Evolutionary conservation across 2,113 vertebrate species (phyloP), one percentile per base, ranked within the genome.

Genomic region (Sterna hirundo): DNA sequence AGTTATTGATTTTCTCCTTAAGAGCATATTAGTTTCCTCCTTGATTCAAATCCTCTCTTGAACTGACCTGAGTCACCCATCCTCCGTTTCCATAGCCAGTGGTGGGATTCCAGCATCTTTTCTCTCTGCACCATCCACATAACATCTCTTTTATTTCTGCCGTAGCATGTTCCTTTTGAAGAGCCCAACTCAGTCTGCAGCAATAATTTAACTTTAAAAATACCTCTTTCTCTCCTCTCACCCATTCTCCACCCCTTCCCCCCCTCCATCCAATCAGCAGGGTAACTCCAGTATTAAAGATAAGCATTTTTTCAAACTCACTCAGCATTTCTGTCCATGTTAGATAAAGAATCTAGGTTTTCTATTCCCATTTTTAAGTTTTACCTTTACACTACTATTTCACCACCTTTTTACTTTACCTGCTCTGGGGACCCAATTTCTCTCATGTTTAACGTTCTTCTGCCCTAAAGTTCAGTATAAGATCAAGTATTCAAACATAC

Each of bases 41-140:
- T 94, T 26, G 61, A 85, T 96, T 96, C 66, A 95, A 91, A 95
- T 95, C 69, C 61, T 90, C 76, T 95, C 62, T 97, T 69, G 79
- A 89, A 87, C 72, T 42, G 36, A 84, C 58, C 54, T n/a, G 80
- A 91, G 89, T 78, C 83, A 93, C 55, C 40, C 69, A 80, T 36
- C 18, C 86, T 92, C 90, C 96, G 87, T 90, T 95, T 89, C 87
- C 19, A 15, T 46, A 90, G 94, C 71, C 79, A 89, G 17, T 55
- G 38, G 38, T 88, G 78, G 89, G 91, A 85, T 96, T 86, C 62
- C 52, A 66, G n/a, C 13, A 68, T 47, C 75, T 68, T 76, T 49
- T 51, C 61, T 34, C 47, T 61, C 69, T 60, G 55, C 5, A 6
- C 32, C 44, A 15, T 25, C 15, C 38, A 25, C 4, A 0, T 49